phyloP scores from a whole-genome alignment of 2,888 invertebrate species.

The Macropis europaea region DNA sequence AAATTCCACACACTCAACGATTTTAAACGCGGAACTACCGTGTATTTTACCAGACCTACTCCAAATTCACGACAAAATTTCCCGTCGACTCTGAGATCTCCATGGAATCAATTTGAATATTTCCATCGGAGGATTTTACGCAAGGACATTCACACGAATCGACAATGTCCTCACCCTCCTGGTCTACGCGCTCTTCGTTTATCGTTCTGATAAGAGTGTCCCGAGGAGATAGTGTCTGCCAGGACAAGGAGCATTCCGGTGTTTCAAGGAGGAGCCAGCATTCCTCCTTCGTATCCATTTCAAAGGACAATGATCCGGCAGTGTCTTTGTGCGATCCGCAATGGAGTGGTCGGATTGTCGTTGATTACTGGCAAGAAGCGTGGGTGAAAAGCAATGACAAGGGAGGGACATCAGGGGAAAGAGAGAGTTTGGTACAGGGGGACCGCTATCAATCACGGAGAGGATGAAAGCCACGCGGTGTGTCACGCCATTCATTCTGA shows the following conservation, averaged over 20 bases:
- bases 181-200: slow-evolving; percentile 29
- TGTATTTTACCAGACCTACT: not conserved
- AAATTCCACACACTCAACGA: not conserved
- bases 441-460: slow-evolving; percentile 73
- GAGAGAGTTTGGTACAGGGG: slow-evolving; percentile 54
- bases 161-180: not conserved
- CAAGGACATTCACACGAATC: slow-evolving; percentile 22
- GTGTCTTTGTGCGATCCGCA: slow-evolving; percentile 72
- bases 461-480: slow-evolving; percentile 67
- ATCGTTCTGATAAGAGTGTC: slow-evolving; percentile 46
- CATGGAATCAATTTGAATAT: slow-evolving; percentile 13
- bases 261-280: slow-evolving; percentile 38
- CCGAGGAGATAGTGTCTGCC: slow-evolving; percentile 48
- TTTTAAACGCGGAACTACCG: not conserved
- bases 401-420: slow-evolving; percentile 46
- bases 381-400: slow-evolving; percentile 50
- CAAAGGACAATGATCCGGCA: slow-evolving; percentile 70
- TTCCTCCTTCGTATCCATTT: slow-evolving; percentile 64
- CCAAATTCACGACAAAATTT: not conserved
- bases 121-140: slow-evolving; percentile 5
- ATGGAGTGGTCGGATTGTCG: slow-evolving; percentile 72
- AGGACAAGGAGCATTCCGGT: slow-evolving; percentile 52
- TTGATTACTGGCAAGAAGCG: slow-evolving; percentile 71
- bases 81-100: not conserved
- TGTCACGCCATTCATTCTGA: slow-evolving; percentile 65